These are phyloP conservation scores for Calyptommatus sinebrachiatus DNA, from an alignment of 2,113 vertebrate genomes.

Conservation along the genomic window DNA sequence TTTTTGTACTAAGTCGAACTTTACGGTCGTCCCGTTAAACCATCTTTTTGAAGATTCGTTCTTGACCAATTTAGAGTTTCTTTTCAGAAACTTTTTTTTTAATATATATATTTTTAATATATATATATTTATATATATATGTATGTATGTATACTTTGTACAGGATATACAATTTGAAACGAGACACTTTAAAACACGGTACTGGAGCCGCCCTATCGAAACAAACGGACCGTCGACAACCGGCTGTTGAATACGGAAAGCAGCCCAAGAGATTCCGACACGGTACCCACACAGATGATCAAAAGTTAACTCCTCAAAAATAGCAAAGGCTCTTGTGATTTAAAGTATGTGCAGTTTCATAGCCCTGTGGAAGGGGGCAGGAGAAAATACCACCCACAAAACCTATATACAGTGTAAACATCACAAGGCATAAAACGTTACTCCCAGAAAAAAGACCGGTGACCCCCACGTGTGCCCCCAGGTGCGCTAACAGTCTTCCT, in stretches of 20 bases:
- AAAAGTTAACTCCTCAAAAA: conserved; percentile 65
- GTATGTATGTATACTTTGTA: conserved; percentile 71
- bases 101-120: conserved; percentile 34
- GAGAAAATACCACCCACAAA: conserved; percentile 57
- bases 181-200: conserved; percentile 68
- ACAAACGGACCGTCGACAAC: conserved; percentile 60
- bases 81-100: conserved; percentile 67
- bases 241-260: conserved; percentile 62
- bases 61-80: conserved; percentile 79
- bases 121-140: conserved; percentile 33
- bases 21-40: conserved; percentile 76
- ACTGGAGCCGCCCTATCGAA: conserved; percentile 75
- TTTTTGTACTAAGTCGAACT: conserved; percentile 62
- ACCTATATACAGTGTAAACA: conserved; percentile 92
- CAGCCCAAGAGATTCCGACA: conserved; percentile 66
- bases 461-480: neutral
- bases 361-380: conserved; percentile 65
- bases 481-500: conserved; percentile 72
- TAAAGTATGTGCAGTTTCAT: conserved; percentile 74
- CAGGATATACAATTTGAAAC: conserved; percentile 77
- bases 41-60: conserved; percentile 67
- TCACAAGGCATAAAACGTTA: conserved; percentile 76
- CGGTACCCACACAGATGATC: conserved; percentile 75
- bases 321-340: conserved; percentile 75
- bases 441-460: conserved; percentile 46